Conservation (phyloP, 2,888 invertebrate genomes). For the Parasteatoda lunata region DNA sequence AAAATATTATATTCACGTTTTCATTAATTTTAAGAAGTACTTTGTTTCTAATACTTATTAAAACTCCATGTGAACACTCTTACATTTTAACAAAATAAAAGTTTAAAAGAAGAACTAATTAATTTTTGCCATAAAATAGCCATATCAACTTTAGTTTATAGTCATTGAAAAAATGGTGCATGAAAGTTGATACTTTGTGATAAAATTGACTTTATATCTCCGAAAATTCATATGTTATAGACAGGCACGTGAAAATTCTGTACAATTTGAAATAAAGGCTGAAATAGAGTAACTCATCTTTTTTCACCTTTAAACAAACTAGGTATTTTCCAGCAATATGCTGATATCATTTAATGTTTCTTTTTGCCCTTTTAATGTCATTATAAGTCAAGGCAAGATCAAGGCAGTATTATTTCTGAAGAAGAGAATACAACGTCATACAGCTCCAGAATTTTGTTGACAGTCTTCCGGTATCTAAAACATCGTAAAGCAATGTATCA, state of each 20-base stretch:
- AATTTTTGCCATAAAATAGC: no score
- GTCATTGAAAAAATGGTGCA: no score
- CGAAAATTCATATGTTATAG: background rate
- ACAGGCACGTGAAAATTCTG: conserved; percentile 1
- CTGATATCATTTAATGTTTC: conserved; percentile 11
- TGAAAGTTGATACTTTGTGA: background rate
- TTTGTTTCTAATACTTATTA: no score
- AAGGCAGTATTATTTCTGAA: conserved; percentile 37
- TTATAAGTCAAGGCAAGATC: conserved; percentile 12
- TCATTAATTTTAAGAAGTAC: no score
- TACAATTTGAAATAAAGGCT: background rate
- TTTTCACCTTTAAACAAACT: background rate
- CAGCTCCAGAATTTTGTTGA: conserved; percentile 44
- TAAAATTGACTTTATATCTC: background rate
- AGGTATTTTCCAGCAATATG: conserved; percentile 44
- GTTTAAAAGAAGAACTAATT: no score
- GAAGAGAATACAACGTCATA: conserved; percentile 45
- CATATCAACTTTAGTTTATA: no score
- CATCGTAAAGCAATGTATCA: background rate
- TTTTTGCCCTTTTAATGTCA: conserved; percentile 9
- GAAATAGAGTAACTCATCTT: background rate
- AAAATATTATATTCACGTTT: no score
- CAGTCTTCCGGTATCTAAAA: conserved; percentile 61
- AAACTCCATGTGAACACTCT: no score
- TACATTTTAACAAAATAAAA: no score